Conservation (phyloP, 2,888 invertebrate species). For the Rhimphoctona megacephalus region DNA sequence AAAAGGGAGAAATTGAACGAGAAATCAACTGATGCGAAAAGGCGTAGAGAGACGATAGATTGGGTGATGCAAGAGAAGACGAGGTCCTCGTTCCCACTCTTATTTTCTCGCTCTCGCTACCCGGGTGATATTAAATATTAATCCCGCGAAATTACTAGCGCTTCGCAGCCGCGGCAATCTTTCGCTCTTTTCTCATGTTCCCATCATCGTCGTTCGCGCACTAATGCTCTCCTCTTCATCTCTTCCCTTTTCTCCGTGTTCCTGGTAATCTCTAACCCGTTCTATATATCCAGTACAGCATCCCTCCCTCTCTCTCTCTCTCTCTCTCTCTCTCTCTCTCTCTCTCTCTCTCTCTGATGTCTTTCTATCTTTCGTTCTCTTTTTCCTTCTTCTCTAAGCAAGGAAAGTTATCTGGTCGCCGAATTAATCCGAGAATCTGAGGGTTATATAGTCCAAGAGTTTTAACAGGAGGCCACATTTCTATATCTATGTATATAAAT, state of each 20-base stretch:
- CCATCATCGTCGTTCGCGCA: conserved; percentile 64
- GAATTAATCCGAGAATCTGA: conserved; percentile 81
- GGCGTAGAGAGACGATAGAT: conserved; percentile 12
- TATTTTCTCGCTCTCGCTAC: conserved; percentile 68
- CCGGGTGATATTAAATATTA: conserved; percentile 84
- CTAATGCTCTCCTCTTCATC: conserved; percentile 69
- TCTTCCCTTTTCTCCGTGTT: conserved; percentile 73
- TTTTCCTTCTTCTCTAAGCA: conserved; percentile 75
- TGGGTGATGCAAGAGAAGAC: conserved; percentile 48
- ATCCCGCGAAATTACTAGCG: conserved; percentile 83
- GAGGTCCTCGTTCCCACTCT: conserved; percentile 12
- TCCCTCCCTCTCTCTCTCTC: conserved; percentile 54
- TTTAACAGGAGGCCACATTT: conserved; percentile 69
- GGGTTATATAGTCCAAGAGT: conserved; percentile 80
- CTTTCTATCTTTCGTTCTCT: conserved; percentile 34
- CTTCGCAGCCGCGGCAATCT: conserved; percentile 74
- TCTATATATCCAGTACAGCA: conserved; percentile 46
- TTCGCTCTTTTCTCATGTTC: conserved; percentile 71
- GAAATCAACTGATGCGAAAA: conserved; percentile 51
- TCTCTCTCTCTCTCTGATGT: conserved; percentile 62
- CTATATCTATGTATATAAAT: conserved; percentile 23
- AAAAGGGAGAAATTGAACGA: conserved; percentile 43
- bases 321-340: conserved; percentile 63
- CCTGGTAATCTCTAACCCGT: conserved; percentile 78
- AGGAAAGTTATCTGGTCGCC: conserved; percentile 82